Base-by-base conservation (phyloP, 2,888 invertebrate species). In the Apotomis betuletana region DNA sequence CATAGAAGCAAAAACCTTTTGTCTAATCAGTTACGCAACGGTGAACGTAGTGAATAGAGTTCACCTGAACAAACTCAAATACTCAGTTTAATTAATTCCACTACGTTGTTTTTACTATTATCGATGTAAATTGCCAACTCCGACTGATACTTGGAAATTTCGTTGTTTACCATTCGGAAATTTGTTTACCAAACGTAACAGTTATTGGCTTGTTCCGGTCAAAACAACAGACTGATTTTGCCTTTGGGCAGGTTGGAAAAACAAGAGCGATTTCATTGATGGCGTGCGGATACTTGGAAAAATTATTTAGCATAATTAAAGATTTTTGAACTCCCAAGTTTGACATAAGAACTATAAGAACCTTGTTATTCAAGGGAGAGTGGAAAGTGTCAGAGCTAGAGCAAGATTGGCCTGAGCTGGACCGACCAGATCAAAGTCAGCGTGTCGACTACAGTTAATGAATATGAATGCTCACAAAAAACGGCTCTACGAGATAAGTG, bases 211-310 rank as follows among this genome's bases (percentile, higher is more conserved):
- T 65, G 62, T 65, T 63, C 67, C 75, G 75, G 78, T 77, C 76
- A 76, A 76, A 75, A 75, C 72, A 75, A 62, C 59, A 75, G 74
- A 77, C 77, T 75, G 76, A 79, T 77, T 75, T 74, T 68, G 74
- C 63, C 67, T 64, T 46, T 57, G 59, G 52, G 63, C 62, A 70
- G 58, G 8, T 61, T 68, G 49, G 67, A 67, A 78, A 78, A 67
- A 79, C 73, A 76, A 68, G 54, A 6, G 9, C 51, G 9, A 8
- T 63, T 57, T 46, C 46, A 65, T 46, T 65, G 65, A 55, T n/a
- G 38, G 52, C 27, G 27, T 27, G 27, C 3, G 8, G 10, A 49
- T 10, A 10, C 49, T 1, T 6, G 27, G 8, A 2, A 46, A 46
- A 9, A 10, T 8, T 9, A 9, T 46, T 9, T 46, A 9, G 49